phyloP scores from a whole-genome alignment of 2,888 invertebrate species.

The Papilio demoleus region DNA sequence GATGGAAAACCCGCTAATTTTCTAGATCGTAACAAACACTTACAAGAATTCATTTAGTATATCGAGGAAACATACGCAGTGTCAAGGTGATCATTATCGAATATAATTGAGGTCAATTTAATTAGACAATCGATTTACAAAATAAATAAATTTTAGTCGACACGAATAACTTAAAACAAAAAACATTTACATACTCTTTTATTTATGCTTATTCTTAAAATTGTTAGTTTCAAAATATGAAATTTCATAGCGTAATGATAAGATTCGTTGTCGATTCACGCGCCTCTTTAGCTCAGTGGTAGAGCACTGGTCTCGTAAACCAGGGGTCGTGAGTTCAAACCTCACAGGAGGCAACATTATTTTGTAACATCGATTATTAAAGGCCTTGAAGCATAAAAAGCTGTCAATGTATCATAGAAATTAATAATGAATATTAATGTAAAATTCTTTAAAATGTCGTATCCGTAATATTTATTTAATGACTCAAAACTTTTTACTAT shows the following conservation, averaged over 20 bases:
- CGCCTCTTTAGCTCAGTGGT: slow-evolving; percentile 29
- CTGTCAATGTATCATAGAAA: not conserved
- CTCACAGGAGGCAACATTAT: slow-evolving; percentile 16
- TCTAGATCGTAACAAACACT: not conserved
- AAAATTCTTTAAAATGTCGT: not conserved
- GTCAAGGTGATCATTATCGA: not conserved
- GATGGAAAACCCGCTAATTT: not conserved
- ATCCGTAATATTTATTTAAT: slow-evolving; percentile 19
- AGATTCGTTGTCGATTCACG: not conserved
- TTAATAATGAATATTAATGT: not conserved
- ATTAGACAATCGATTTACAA: not conserved
- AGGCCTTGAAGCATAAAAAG: not conserved
- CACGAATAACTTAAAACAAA: not conserved
- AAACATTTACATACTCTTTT: too few relatives aligned
- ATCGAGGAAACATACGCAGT: not conserved
- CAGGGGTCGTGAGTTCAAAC: slow-evolving; percentile 23
- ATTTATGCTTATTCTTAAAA: not conserved
- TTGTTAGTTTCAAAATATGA: not conserved
- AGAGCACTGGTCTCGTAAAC: slow-evolving; percentile 24
- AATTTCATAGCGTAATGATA: not conserved
- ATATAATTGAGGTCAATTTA: not conserved
- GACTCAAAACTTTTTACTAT: slow-evolving; percentile 20
- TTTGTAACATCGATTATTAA: not conserved
- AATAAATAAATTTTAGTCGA: not conserved
- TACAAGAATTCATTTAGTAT: not conserved